Evolutionary conservation across 2,888 invertebrate genomes (phyloP), one percentile per base, ranked within the genome.

Genomic region (Hartigia nigra): DNA sequence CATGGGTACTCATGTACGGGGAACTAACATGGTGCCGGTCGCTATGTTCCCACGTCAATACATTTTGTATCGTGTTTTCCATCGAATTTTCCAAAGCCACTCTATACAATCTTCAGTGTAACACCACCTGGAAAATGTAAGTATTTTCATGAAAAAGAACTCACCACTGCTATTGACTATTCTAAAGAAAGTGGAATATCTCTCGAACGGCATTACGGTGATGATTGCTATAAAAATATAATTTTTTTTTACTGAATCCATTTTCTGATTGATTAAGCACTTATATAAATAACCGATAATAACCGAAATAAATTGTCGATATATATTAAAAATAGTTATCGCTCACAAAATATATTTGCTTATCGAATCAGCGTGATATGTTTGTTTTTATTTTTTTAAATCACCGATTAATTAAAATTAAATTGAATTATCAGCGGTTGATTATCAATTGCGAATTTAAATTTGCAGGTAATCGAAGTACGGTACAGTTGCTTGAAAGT

Each of bases 1-100:
- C 55, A 55, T 55, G 55, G 9, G 74, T 39, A 36, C 32, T 74
- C 75, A 75, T 76, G 37, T 34, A 75, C 69, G 37, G 39, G 70
- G 70, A 35, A 75, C 69, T 85, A 84, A 85, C 84, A 88, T 87
- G 87, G 82, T 86, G 86, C 87, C 88, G 88, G 88, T 87, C 87
- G 81, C 84, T 81, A 85, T 86, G 85, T 81, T 84, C 83, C 82
- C 84, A 83, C 85, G 86, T 84, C 87, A 84, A 84, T 86, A 84
- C 82, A 82, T 81, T 81, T 72, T 78, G 76, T 80, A 80, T 82
- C 82, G 83, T 77, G 77, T 82, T 82, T 79, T 81, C 82, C 82
- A 75, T 79, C 80, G 77, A 77, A 82, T 80, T 83, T 84, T 81
- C 81, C 82, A 81, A 81, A 80, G 78, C 79, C 79, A 80, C 79